These are phyloP conservation scores for Mastomys coucha DNA, from an alignment of 2,113 vertebrate species.

Conservation along the genomic window DNA sequence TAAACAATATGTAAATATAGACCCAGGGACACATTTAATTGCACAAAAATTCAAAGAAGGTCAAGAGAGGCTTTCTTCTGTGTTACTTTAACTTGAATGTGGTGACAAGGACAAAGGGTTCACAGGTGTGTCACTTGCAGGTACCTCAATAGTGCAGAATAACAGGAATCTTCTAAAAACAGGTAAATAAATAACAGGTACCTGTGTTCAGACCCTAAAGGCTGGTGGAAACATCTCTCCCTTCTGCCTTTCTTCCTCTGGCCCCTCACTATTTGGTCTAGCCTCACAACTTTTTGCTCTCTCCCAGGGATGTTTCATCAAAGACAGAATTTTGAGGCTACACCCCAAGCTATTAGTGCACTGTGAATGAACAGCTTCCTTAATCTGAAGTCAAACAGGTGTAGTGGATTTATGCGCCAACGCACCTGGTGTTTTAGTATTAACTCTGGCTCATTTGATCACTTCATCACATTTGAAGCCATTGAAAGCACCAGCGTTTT, in stretches of 20 bases:
- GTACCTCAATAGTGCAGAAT: not conserved
- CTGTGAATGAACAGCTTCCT: not conserved
- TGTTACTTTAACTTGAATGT: constrained; percentile 13
- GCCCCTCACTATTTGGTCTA: not conserved
- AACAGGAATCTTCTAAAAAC: not conserved
- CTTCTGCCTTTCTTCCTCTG: not conserved
- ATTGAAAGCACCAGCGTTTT: constrained; percentile 6
- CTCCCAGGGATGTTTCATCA: not conserved
- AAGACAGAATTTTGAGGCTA: not conserved
- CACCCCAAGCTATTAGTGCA: not conserved
- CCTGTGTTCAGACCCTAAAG: not conserved
- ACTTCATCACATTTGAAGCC: constrained; percentile 1
- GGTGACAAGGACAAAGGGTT: not conserved
- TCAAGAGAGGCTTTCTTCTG: not conserved
- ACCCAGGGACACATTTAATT: not conserved
- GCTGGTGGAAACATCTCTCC: not conserved
- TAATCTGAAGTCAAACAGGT: not conserved
- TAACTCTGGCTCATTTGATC: constrained; percentile 32
- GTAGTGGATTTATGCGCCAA: not conserved
- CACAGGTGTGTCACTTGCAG: not conserved
- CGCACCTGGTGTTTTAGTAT: not conserved
- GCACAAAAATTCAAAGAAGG: constrained; percentile 32
- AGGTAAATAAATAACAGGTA: not conserved
- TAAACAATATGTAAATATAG: not conserved
- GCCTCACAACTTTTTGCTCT: not conserved